Percentiles rank a stretch among this genome's conserved stretches.
Conservation (phyloP, 2,113 vertebrate genomes). For the Hystrix cristata region DNA sequence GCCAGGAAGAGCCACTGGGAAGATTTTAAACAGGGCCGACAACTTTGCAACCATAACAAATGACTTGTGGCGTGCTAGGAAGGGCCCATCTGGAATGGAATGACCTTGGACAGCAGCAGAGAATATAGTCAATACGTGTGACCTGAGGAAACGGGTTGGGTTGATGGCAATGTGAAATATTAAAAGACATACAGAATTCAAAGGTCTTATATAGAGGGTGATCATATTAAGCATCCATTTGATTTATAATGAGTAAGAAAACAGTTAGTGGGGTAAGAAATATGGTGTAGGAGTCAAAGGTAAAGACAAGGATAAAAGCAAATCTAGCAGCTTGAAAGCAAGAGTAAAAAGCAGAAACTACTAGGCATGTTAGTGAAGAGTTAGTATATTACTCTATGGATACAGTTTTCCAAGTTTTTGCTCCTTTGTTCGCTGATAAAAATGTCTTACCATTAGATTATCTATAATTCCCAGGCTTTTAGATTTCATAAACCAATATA, state of each 20-base stretch:
- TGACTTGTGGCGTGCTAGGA: too few species aligned
- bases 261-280: background rate
- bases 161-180: background rate
- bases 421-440: background rate
- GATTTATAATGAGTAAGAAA: background rate
- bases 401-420: background rate
- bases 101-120: background rate
- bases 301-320: background rate
- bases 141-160: background rate
- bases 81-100: rapidly evolving
- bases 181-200: background rate
- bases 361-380: background rate
- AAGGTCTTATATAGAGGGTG: background rate
- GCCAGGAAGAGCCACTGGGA: background rate
- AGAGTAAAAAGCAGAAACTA: background rate
- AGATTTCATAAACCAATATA: background rate
- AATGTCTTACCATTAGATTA: background rate
- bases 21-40: background rate
- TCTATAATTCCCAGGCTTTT: background rate
- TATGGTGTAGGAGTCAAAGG: background rate
- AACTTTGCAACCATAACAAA: background rate
- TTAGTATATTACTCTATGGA: background rate
- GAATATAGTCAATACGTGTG: background rate
- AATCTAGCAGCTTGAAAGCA: background rate
- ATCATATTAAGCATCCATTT: background rate